Base-by-base conservation (phyloP, 2,888 invertebrate genomes). In the Dastarcus helophoroides region DNA sequence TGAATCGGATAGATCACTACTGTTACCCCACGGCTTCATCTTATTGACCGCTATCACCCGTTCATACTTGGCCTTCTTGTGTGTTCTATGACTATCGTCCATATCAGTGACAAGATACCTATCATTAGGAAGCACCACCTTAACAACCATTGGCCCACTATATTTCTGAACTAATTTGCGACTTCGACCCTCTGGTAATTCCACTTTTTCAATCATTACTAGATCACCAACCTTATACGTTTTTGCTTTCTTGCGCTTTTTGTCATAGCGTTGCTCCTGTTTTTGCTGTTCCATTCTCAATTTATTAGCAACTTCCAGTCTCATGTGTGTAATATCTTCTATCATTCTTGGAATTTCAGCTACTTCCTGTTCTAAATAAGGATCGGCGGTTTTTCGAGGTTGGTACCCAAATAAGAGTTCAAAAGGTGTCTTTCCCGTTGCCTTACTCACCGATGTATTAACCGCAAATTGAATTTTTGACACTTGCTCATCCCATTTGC, bases 401-500 rank as follows among this genome's bases (percentile, higher is more conserved):
- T 11, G 14, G 10, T 31, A 32, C 8, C 27, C 32, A 27, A 11
- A 26, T 21, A 21, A 24, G 6, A 24, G 24, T 9, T 24, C 8
- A 6, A 6, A 24, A 4, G 32, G 16, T 7, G 32, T 33, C 4
- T 26, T 21, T 12, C 12, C 25, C 6, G 31, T 33, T 3, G 32
- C 12, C 8, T 25, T 31, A 23, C 32, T 44, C 3, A 38, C 21
- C 2, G 48, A 46, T 31, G 53, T 54, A 27, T 54, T 44, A 26
- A 46, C 37, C 9, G 51, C 41, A 35, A 48, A 47, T 35, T 56
- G 51, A 19, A 53, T 47, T 9, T 32, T 34, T 10, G 46, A 43
- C 12, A 57, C 29, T 12, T 54, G 43, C 27, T 42, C 36, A 41
- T 56, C 53, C 55, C 58, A 58, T 23, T 40, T 41, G 14, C 47